Base-by-base conservation (phyloP, 2,888 invertebrate species). In the Cynaeus angustus region DNA sequence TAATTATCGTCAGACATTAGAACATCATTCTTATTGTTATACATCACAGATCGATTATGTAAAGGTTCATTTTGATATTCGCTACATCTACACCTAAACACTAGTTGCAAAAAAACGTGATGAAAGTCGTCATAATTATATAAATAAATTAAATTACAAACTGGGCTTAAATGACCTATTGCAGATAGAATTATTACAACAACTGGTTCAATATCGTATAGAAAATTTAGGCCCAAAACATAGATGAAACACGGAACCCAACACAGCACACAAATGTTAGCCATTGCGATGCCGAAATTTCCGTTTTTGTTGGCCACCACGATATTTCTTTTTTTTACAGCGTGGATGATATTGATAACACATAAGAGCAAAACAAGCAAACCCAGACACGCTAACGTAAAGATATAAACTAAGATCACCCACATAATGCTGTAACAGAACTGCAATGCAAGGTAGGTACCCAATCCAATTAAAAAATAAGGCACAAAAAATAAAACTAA, bases 81-180 rank as follows among this genome's bases (percentile, higher is more conserved):
- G 8, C 53, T 66, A 33, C 70, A 66, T 38, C 46, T 41, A 46
- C 70, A 74, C 7, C 14, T 65, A 43, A 74, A 66, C 4, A 69
- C 41, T 43, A 66, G 53, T 21, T 37, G 52, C 13, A 72, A 26
- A 21, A 68, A 71, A 8, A 56, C 52, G n/a, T 69, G 65, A 41
- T 58, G 72, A 14, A 65, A 52, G 16, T 56, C 65, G 12, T 74
- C 72, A 33, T 28, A 66, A n/a, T 12, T 28, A 30, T 38, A 68
- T 9, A 64, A 21, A 12, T 48, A 64, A 33, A 56, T 10, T 13
- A 64, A 38, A 38, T 64, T 64, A 30, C 53, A 46, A 21, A 69
- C n/a, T 0, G 69, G 65, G 14, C 65, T 69, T 10, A 52, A 41
- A 52, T 52, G 52, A 0, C 59, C 65, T 5, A 69, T 14, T 41